Evolutionary conservation across 2,113 vertebrate genomes (phyloP).

Genomic region (Epinephelus lanceolatus): DNA sequence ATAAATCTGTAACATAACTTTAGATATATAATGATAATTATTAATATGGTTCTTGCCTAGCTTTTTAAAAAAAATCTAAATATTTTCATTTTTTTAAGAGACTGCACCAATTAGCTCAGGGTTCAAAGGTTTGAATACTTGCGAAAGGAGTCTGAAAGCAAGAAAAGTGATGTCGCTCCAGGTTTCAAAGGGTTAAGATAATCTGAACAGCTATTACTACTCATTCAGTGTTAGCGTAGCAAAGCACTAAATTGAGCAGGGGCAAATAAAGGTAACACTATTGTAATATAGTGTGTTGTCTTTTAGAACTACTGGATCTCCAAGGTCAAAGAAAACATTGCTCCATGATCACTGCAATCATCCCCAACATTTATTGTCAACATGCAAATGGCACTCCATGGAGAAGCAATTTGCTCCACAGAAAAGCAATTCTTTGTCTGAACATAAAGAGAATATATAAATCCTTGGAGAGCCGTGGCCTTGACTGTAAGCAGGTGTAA

Average conservation of each 20-base stretch:
- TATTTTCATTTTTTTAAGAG: no score
- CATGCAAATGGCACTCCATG: not conserved
- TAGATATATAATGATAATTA: no score
- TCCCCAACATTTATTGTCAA: not conserved
- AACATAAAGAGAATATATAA: slow-evolving; percentile 16
- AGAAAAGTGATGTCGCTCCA: no score
- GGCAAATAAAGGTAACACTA: not conserved
- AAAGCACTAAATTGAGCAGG: not conserved
- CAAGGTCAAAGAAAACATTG: slow-evolving; percentile 12
- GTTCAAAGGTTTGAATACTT: no score
- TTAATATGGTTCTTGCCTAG: no score
- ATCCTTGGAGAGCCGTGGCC: not conserved
- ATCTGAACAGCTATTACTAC: not conserved
- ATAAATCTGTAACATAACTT: no score
- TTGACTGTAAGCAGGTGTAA: slow-evolving; percentile 1
- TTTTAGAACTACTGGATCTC: not conserved
- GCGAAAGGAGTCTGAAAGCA: no score
- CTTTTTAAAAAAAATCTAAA: no score
- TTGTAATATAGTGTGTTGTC: not conserved
- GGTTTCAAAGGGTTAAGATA: no score
- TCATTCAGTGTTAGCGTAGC: not conserved
- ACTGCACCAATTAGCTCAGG: no score
- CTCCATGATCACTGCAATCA: slow-evolving; percentile 8
- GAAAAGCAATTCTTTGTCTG: slow-evolving; percentile 7
- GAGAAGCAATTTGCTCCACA: slow-evolving; percentile 29